A percentile compares a stretch with the other conserved stretches of the same genome.
Conservation (phyloP, 2,797 vertebrate genomes). For the Pseudochromis fuscus region DNA sequence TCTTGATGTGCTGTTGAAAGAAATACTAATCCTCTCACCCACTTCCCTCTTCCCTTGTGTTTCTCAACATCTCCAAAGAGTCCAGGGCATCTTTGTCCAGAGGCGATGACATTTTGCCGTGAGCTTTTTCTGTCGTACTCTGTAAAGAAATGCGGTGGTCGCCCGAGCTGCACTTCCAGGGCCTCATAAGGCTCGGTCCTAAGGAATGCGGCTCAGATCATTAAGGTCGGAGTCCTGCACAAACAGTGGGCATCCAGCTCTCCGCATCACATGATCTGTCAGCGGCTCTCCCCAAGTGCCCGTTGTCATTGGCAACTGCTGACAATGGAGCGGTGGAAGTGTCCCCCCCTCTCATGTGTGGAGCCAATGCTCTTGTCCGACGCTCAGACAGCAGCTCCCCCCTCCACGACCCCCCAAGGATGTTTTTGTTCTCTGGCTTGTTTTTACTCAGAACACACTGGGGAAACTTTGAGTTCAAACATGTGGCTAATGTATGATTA, state of each 20-base stretch:
- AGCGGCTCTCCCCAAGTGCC: slow-evolving; percentile 48
- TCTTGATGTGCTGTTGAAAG: slow-evolving; percentile 34
- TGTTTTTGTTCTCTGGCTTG: slow-evolving; percentile 74
- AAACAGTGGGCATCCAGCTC: slow-evolving; percentile 67
- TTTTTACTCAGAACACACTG: slow-evolving; percentile 42
- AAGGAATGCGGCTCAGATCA: slow-evolving; percentile 78
- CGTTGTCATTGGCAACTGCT: slow-evolving; percentile 73
- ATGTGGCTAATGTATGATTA: too few relatives aligned
- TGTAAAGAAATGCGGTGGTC: slow-evolving; percentile 19
- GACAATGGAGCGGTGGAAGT: slow-evolving; percentile 72
- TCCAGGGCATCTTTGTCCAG: slow-evolving; percentile 15
- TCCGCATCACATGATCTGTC: slow-evolving; percentile 73
- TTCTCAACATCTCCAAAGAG: slow-evolving; percentile 34
- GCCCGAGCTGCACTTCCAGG: slow-evolving; percentile 37
- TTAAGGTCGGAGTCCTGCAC: slow-evolving; percentile 66
- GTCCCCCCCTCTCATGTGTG: slow-evolving; percentile 75
- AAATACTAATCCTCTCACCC: slow-evolving; percentile 34
- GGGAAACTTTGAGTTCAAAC: slow-evolving; percentile 27
- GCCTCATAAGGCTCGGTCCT: slow-evolving; percentile 56
- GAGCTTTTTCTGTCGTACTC: slow-evolving; percentile 8
- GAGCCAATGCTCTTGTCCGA: slow-evolving; percentile 59
- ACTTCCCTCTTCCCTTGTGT: not conserved
- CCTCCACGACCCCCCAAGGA: slow-evolving; percentile 30
- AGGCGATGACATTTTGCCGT: slow-evolving; percentile 14
- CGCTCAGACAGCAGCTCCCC: slow-evolving; percentile 44